Conservation (phyloP, 2,797 vertebrate species). For the Zonotrichia albicollis region DNA sequence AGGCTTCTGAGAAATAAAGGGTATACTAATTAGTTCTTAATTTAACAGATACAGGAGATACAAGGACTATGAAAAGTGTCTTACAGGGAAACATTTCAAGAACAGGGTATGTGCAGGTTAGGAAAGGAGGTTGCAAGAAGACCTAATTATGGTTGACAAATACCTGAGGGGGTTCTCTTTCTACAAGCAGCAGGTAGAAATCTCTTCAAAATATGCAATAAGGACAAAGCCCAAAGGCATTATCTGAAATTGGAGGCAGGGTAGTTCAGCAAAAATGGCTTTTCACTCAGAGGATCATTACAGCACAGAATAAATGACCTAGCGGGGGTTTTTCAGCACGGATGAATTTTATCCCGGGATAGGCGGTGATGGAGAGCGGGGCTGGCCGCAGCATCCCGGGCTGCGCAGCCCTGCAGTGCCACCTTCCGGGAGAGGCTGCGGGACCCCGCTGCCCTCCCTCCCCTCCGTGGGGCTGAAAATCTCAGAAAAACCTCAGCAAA, state of each 20-base stretch:
- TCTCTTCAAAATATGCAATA: constrained; percentile 21
- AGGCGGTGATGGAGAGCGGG: not conserved
- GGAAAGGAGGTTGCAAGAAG: constrained; percentile 58
- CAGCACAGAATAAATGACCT: not conserved
- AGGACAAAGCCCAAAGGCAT: constrained; percentile 65
- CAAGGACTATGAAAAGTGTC: constrained; percentile 24
- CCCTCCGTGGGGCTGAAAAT: not conserved
- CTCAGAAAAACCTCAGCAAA: not conserved
- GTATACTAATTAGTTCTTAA: constrained; percentile 53
- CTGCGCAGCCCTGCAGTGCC: constrained; percentile 68
- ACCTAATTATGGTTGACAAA: constrained; percentile 57
- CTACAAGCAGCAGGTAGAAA: constrained; percentile 40
- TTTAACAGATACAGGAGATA: constrained; percentile 33
- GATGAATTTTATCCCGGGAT: not conserved
- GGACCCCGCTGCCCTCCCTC: not conserved
- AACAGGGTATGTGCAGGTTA: constrained; percentile 16
- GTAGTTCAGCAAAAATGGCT: constrained; percentile 2
- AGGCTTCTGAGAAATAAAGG: constrained; percentile 16
- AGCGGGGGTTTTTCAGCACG: not conserved
- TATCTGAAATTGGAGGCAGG: constrained; percentile 6
- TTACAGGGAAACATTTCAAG: constrained; percentile 50
- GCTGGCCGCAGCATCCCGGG: not conserved
- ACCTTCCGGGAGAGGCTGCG: constrained; percentile 72
- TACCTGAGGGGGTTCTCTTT: constrained; percentile 51
- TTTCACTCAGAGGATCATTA: not conserved